A percentile compares a stretch with the other conserved stretches of the same genome.
Conservation (phyloP, 1,140 invertebrate genomes). For the Aphelenchoides fujianensis region DNA sequence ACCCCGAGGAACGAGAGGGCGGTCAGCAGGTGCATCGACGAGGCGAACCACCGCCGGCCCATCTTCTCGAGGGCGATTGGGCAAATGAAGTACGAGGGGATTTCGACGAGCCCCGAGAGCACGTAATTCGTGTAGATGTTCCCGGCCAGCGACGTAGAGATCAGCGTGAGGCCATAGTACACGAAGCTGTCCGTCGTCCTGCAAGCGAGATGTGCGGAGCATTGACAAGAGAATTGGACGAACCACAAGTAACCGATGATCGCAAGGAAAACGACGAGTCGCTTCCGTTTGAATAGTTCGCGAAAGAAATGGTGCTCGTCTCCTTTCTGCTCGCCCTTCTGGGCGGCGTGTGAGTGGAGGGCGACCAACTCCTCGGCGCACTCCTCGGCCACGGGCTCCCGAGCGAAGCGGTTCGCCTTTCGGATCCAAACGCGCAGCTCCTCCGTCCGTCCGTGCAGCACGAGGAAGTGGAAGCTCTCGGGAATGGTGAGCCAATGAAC, state of each 20-base stretch:
- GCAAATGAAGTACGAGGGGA: not conserved
- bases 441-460: not conserved
- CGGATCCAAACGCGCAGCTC: not conserved
- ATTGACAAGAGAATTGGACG: not conserved
- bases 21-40: not conserved
- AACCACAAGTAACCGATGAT: slow-evolving; percentile 37
- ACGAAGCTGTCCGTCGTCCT: slow-evolving; percentile 55
- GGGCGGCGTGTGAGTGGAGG: not conserved
- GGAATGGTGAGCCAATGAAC: not conserved
- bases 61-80: not conserved
- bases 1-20: not conserved
- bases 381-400: not conserved
- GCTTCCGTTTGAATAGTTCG: not conserved
- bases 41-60: not conserved
- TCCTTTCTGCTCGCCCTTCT: not conserved
- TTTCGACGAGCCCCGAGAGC: slow-evolving; percentile 45
- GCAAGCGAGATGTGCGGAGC: slow-evolving; percentile 24
- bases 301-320: too few species aligned
- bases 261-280: slow-evolving; percentile 35
- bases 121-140: slow-evolving; percentile 62
- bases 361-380: not conserved
- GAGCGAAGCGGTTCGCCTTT: not conserved
- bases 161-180: slow-evolving; percentile 64
- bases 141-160: slow-evolving; percentile 58
- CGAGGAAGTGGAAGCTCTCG: slow-evolving; percentile 4